These are phyloP conservation scores for Globodera ellingtonae DNA, from an alignment of 1,140 invertebrate species.

Conservation along the genomic window DNA sequence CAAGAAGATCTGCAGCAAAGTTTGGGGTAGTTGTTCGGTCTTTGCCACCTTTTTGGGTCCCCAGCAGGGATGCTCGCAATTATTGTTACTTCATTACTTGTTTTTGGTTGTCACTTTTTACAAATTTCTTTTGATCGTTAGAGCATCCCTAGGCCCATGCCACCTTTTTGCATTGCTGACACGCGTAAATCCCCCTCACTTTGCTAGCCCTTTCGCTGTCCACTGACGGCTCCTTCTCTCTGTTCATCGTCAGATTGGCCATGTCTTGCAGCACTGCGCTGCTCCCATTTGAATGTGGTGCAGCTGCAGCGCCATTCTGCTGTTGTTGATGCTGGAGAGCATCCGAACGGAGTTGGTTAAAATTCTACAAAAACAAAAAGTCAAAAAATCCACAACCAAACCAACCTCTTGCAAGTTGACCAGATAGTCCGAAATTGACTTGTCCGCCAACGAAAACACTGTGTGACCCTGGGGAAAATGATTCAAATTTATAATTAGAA, in stretches of 20 bases:
- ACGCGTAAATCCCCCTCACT: neutral
- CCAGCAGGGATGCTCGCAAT: no score
- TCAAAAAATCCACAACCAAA: constrained; percentile 17
- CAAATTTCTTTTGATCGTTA: no score
- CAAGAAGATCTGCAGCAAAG: no score
- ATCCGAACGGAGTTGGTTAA: constrained; percentile 24
- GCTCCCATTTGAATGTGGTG: neutral
- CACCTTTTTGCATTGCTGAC: neutral
- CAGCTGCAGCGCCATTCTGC: constrained; percentile 9
- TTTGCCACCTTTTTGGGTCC: no score
- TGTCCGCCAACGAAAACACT: constrained; percentile 60
- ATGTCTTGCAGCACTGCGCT: neutral
- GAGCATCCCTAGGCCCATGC: no score
- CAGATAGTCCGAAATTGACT: constrained; percentile 56
- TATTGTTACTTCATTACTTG: no score
- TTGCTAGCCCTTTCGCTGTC: constrained; percentile 12
- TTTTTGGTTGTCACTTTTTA: no score
- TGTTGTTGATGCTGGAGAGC: constrained; percentile 33
- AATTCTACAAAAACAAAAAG: constrained; percentile 27
- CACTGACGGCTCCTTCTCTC: constrained; percentile 14
- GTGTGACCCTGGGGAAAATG: constrained; percentile 53
- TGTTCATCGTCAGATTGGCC: neutral
- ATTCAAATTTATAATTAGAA: constrained; percentile 13
- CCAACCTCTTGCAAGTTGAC: constrained; percentile 45
- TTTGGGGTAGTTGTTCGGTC: no score